Percentiles rank a stretch among this genome's conserved stretches.
Evolutionary conservation across 37 sponge, comb jelly and placozoan genomes (phyloP).

Genomic region (Chondrilla cf. caribensis): DNA sequence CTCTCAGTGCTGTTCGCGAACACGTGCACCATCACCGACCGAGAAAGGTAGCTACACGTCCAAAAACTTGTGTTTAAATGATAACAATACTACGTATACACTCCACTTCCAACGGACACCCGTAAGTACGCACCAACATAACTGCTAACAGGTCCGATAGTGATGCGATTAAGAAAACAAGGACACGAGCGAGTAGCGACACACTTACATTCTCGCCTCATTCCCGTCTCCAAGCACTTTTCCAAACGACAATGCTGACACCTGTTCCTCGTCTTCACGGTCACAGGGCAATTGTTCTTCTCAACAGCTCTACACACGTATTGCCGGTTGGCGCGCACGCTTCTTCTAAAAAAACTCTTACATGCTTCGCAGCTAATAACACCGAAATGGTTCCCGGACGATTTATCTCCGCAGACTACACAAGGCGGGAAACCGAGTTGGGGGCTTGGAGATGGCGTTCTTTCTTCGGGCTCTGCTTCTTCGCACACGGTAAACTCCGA

Average conservation of each 20-base stretch:
- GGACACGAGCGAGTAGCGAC: too few species aligned
- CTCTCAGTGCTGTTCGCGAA: too few species aligned
- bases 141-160: too few species aligned
- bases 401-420: slow-evolving; percentile 86
- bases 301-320: slow-evolving; percentile 91
- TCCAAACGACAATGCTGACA: slow-evolving; percentile 94
- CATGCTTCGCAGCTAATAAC: slow-evolving; percentile 96
- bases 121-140: too few species aligned
- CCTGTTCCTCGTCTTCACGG: slow-evolving; percentile 69
- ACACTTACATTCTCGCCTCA: slow-evolving; percentile 90
- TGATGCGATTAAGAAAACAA: too few species aligned
- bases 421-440: slow-evolving; percentile 47
- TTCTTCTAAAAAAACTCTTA: slow-evolving; percentile 95
- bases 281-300: slow-evolving; percentile 59
- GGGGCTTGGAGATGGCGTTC: background rate
- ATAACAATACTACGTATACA: too few species aligned
- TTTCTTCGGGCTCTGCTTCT: background rate
- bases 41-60: too few species aligned
- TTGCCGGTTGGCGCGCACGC: slow-evolving; percentile 78
- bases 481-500: background rate
- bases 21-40: too few species aligned
- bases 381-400: slow-evolving; percentile 95
- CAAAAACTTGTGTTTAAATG: too few species aligned
- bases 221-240: slow-evolving; percentile 85
- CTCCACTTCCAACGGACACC: too few species aligned